phyloP scores from a whole-genome alignment of 30 jellyfish, hydroid and myxozoan species.

The Catostylus mosaicus region DNA sequence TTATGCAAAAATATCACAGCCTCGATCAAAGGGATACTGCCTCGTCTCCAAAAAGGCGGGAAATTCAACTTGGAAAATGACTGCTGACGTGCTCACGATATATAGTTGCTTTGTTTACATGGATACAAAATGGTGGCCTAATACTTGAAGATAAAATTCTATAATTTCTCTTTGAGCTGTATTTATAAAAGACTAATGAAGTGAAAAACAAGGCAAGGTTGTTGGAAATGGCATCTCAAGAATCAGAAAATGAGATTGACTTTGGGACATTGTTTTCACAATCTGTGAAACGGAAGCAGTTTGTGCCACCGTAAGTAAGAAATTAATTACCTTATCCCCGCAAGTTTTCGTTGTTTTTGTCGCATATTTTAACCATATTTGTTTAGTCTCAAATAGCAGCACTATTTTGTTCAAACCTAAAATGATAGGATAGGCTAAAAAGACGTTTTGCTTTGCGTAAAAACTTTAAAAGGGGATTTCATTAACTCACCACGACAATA shows the following conservation, averaged over 20 bases:
- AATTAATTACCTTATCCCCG: no score
- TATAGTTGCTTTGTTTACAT: neutral
- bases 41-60: slow-evolving; percentile 7
- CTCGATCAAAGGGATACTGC: neutral
- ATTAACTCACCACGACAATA: no score
- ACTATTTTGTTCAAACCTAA: no score
- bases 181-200: no score
- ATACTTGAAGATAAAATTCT: neutral
- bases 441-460: no score
- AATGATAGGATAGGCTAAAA: no score
- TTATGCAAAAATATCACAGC: neutral
- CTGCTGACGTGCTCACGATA: slow-evolving; percentile 19
- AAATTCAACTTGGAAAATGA: neutral
- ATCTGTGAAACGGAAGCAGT: slow-evolving; percentile 38
- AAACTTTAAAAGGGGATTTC: no score
- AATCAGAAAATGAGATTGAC: slow-evolving; percentile 36
- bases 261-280: slow-evolving; percentile 64
- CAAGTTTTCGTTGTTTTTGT: no score
- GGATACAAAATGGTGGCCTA: neutral
- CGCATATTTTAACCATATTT: no score
- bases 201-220: no score
- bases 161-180: neutral
- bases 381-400: no score
- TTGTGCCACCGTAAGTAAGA: slow-evolving; percentile 58
- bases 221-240: slow-evolving; percentile 65